These are phyloP conservation scores for Bos javanicus DNA, from an alignment of 2,113 vertebrate species.

Conservation along the genomic window DNA sequence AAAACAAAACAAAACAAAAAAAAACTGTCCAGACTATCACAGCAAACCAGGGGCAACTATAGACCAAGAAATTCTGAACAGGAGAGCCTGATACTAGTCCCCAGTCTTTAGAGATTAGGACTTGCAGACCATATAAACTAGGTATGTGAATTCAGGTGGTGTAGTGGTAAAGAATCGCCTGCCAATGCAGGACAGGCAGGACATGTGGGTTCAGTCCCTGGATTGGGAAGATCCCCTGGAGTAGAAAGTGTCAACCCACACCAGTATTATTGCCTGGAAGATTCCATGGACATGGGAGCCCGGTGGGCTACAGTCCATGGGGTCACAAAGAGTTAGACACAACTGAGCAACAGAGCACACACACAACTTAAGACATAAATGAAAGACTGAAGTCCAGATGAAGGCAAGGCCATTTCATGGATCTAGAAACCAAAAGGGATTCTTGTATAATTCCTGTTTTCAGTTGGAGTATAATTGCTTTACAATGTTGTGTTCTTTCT, in stretches of 20 bases:
- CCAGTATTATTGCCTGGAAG: background rate
- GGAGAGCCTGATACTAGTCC: background rate
- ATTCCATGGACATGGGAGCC: background rate
- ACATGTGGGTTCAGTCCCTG: background rate
- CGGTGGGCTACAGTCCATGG: background rate
- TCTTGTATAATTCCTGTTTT: background rate
- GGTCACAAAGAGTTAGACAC: background rate
- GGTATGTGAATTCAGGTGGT: background rate
- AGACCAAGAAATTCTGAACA: background rate
- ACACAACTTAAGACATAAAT: background rate
- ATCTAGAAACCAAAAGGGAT: background rate
- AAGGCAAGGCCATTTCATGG: background rate
- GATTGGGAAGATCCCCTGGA: background rate
- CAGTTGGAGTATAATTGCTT: background rate
- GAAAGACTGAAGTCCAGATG: background rate
- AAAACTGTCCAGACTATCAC: background rate
- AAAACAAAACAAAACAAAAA: background rate
- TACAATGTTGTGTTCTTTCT: background rate
- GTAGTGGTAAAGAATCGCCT: background rate
- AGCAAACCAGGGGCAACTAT: background rate
- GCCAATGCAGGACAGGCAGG: background rate
- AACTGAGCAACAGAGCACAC: background rate
- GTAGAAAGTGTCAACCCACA: background rate
- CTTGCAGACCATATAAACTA: background rate
- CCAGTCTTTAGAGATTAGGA: background rate